Conservation (phyloP, 2,797 vertebrate genomes). For the Chloroceryle amazona region DNA sequence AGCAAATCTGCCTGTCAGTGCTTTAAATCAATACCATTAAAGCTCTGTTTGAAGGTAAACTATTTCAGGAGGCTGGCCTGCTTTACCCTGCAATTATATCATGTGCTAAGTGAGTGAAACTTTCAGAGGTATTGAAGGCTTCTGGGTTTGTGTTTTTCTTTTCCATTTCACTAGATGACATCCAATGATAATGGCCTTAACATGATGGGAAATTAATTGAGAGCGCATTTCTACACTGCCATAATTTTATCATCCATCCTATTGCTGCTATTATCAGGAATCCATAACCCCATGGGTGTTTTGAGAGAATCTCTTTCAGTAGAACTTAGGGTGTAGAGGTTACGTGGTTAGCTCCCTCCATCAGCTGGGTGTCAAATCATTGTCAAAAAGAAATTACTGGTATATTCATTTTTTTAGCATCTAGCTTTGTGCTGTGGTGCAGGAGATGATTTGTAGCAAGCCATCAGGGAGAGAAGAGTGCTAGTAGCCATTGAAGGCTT, state of each 20-base stretch:
- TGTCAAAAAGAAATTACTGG: slow-evolving; percentile 77
- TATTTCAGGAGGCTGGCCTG: slow-evolving; percentile 20
- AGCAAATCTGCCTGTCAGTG: slow-evolving; percentile 6
- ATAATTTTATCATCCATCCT: slow-evolving; percentile 79
- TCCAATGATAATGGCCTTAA: slow-evolving; percentile 81
- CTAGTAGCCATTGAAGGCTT: slow-evolving; percentile 36
- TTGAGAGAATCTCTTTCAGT: slow-evolving; percentile 74
- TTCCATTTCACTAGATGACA: slow-evolving; percentile 75
- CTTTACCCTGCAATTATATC: slow-evolving; percentile 34
- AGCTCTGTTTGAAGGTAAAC: slow-evolving; percentile 63
- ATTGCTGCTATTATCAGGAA: slow-evolving; percentile 81
- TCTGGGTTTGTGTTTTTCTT: slow-evolving; percentile 30
- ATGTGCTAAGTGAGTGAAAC: slow-evolving; percentile 56
- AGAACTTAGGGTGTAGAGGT: slow-evolving; percentile 76
- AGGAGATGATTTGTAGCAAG: slow-evolving; percentile 72
- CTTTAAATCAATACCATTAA: slow-evolving; percentile 59
- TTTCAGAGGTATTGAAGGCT: slow-evolving; percentile 57
- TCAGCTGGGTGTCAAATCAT: slow-evolving; percentile 82
- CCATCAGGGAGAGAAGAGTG: slow-evolving; percentile 59
- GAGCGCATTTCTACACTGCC: slow-evolving; percentile 75
- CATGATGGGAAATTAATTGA: slow-evolving; percentile 84
- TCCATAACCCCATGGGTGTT: slow-evolving; percentile 79
- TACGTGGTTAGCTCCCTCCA: slow-evolving; percentile 72
- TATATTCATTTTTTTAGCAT: slow-evolving; percentile 69
- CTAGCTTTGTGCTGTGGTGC: slow-evolving; percentile 46